Conservation (phyloP, 2,797 vertebrate species). For the Erethizon dorsatum region DNA sequence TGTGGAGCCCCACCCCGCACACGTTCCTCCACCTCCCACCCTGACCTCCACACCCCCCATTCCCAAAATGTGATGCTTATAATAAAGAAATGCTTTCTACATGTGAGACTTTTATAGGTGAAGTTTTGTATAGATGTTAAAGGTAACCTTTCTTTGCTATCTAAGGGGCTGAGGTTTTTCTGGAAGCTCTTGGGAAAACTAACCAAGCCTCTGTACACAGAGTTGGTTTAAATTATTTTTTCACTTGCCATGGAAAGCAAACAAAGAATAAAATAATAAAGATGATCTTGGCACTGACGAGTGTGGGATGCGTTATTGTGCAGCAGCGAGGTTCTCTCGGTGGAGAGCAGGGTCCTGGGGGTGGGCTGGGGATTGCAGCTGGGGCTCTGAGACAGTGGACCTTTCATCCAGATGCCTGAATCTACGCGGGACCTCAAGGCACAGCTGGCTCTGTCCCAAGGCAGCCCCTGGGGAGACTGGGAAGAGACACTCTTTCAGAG, state of each 20-base stretch:
- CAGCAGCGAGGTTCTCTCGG: background rate
- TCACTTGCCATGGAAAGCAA: constrained; percentile 89
- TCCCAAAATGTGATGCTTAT: constrained; percentile 74
- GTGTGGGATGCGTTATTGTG: constrained; percentile 42
- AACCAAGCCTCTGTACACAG: constrained; percentile 85
- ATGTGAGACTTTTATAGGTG: constrained; percentile 67
- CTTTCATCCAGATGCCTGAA: background rate
- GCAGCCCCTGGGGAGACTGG: background rate
- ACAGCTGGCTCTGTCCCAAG: background rate
- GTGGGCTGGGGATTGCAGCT: fast-evolving
- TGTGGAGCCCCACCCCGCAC: constrained; percentile 48
- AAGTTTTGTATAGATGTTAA: constrained; percentile 83
- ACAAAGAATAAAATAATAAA: constrained; percentile 80
- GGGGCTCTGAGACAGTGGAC: fast-evolving
- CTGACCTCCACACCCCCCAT: constrained; percentile 31
- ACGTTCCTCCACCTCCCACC: background rate
- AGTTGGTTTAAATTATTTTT: constrained; percentile 90
- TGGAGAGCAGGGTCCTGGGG: background rate
- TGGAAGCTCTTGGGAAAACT: constrained; percentile 71
- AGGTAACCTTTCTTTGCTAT: constrained; percentile 72
- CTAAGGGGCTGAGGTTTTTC: constrained; percentile 50
- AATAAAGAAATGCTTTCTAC: constrained; percentile 79
- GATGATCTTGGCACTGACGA: constrained; percentile 51
- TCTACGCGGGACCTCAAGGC: background rate
- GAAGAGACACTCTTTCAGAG: background rate